These are phyloP conservation scores for Hydrochoerus hydrochaeris DNA, from an alignment of 2,113 vertebrate species.

Conservation along the genomic window DNA sequence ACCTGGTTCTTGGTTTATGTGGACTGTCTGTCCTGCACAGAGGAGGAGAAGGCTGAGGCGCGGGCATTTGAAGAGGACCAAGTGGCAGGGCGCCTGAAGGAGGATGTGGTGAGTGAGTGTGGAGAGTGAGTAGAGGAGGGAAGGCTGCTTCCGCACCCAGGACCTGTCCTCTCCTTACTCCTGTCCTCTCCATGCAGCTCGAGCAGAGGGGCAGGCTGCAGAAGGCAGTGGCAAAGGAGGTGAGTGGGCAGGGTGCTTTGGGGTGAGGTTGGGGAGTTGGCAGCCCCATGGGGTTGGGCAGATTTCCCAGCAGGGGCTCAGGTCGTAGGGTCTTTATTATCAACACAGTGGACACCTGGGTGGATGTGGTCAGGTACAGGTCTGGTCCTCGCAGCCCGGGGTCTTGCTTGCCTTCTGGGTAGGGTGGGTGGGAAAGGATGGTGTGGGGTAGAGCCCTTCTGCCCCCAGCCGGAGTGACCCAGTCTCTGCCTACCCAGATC, in stretches of 20 bases:
- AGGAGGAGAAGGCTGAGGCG: constrained; percentile 92
- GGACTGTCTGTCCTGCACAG: constrained; percentile 76
- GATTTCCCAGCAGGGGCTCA: not conserved
- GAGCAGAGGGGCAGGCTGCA: constrained; percentile 96
- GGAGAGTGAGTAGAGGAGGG: not conserved
- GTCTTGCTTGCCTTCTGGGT: not conserved
- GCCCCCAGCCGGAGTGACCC: not conserved
- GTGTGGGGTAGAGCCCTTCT: not conserved
- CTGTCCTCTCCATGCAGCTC: constrained; percentile 85
- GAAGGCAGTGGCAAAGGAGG: constrained; percentile 93
- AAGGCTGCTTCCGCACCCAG: not conserved
- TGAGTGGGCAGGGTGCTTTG: constrained; percentile 81
- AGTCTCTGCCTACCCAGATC: constrained; percentile 84
- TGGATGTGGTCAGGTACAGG: not conserved
- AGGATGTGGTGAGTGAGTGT: constrained; percentile 94
- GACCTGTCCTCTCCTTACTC: not conserved
- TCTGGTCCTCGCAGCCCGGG: not conserved
- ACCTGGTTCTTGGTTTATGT: not conserved
- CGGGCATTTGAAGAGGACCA: constrained; percentile 88
- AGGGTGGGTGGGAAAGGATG: not conserved
- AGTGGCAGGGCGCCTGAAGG: constrained; percentile 92
- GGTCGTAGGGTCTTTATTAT: not conserved
- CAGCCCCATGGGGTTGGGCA: not conserved
- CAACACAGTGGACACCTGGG: not conserved
- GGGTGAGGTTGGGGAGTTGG: not conserved